Evolutionary conservation across 2,797 vertebrate species (phyloP).

Genomic region (Carcharodon carcharias): DNA sequence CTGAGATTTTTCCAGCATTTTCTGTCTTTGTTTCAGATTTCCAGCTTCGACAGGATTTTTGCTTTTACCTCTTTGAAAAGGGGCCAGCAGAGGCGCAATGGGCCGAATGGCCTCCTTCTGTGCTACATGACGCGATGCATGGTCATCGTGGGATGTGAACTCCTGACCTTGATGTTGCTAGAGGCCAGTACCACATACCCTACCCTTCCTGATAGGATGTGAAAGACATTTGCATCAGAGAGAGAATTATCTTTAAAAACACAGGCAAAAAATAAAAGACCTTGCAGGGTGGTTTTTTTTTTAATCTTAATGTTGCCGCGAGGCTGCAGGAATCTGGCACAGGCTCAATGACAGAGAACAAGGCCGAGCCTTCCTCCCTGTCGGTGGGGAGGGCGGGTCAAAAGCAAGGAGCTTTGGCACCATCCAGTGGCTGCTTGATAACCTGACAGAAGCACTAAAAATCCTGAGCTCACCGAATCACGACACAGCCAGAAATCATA

Average conservation of each 20-base stretch:
- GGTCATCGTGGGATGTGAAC: neutral
- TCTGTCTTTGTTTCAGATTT: no score
- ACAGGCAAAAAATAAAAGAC: neutral
- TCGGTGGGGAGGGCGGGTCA: no score
- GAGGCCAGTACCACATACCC: neutral
- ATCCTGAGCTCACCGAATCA: neutral
- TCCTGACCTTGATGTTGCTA: neutral
- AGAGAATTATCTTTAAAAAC: neutral
- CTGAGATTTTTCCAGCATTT: no score
- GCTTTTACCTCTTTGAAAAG: neutral
- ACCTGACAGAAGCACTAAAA: neutral
- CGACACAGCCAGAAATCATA: no score
- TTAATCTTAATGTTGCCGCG: no score
- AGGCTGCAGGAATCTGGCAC: neutral
- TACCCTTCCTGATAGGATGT: neutral
- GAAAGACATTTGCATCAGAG: neutral
- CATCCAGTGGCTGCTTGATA: neutral
- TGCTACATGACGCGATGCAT: no score
- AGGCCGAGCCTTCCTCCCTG: neutral
- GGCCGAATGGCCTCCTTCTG: neutral
- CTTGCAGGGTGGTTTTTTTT: neutral
- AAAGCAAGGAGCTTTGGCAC: neutral
- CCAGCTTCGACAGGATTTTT: no score
- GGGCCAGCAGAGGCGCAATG: neutral
- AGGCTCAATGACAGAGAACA: neutral